Evolutionary conservation across 2,888 invertebrate species (phyloP).

Genomic region (Crematogaster levior): DNA sequence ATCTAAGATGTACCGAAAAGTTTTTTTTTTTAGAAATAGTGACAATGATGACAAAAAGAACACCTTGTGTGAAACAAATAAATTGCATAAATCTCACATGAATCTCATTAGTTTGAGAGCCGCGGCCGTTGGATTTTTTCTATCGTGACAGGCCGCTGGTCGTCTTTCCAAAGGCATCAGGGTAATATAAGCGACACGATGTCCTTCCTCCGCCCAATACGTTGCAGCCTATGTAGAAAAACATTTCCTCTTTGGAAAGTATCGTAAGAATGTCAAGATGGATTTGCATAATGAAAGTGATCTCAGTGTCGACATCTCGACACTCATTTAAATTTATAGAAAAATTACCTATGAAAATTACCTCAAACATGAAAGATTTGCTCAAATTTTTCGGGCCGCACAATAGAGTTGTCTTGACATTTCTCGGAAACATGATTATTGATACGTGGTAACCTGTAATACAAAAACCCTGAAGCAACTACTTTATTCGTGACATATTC

Average conservation of each 20-base stretch:
- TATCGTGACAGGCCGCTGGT: conserved; percentile 80
- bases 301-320: neutral
- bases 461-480: neutral
- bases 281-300: neutral
- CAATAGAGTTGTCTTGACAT: conserved; percentile 74
- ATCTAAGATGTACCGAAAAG: neutral
- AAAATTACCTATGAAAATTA: neutral
- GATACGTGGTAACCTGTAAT: neutral
- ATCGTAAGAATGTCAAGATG: neutral
- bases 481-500: neutral
- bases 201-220: conserved; percentile 82
- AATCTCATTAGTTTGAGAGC: conserved; percentile 81
- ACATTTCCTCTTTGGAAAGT: conserved; percentile 31
- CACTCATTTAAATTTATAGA: neutral
- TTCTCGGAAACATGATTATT: conserved; percentile 61
- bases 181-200: conserved; percentile 80
- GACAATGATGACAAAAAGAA: neutral
- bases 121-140: conserved; percentile 75
- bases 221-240: conserved; percentile 77
- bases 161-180: conserved; percentile 76
- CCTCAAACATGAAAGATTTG: conserved; percentile 81
- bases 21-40: neutral
- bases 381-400: conserved; percentile 74
- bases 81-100: conserved; percentile 76
- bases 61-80: neutral